These are phyloP conservation scores for Cygnus buccinator DNA, from an alignment of 2,113 vertebrate genomes.

Conservation along the genomic window DNA sequence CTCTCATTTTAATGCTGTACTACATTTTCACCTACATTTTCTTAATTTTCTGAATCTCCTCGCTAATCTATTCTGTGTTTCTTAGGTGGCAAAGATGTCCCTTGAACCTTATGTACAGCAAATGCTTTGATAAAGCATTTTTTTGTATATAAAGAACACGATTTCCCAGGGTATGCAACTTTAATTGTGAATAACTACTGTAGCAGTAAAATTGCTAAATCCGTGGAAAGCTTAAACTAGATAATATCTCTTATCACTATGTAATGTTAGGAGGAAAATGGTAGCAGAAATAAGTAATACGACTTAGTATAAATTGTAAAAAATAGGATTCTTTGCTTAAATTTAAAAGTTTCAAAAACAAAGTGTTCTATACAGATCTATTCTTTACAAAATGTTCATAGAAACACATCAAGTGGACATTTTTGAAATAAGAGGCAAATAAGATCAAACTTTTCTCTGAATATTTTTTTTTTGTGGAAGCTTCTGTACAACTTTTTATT, in stretches of 20 bases:
- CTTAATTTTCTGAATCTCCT: constrained; percentile 23
- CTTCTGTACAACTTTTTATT: not conserved
- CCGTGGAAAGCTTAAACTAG: not conserved
- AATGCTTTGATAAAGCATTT: not conserved
- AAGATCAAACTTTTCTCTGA: not conserved
- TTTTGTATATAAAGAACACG: not conserved
- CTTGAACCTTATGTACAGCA: constrained; percentile 35
- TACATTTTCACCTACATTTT: not conserved
- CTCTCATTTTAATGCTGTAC: constrained; percentile 21
- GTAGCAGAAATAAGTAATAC: not conserved
- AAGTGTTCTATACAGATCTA: not conserved
- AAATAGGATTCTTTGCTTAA: not conserved
- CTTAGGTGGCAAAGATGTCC: constrained; percentile 14
- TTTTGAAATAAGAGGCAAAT: not conserved
- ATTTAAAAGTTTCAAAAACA: not conserved
- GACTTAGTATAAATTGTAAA: not conserved
- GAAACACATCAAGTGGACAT: not conserved
- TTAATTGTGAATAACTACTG: not conserved
- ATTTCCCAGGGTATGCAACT: not conserved
- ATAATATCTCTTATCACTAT: not conserved
- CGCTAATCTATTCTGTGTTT: constrained; percentile 28
- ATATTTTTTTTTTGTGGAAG: not conserved
- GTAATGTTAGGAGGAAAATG: not conserved
- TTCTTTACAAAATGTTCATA: not conserved
- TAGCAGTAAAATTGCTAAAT: not conserved